Evolutionary conservation across 2,888 invertebrate genomes (phyloP).

Genomic region (Druceiella hillmani): DNA sequence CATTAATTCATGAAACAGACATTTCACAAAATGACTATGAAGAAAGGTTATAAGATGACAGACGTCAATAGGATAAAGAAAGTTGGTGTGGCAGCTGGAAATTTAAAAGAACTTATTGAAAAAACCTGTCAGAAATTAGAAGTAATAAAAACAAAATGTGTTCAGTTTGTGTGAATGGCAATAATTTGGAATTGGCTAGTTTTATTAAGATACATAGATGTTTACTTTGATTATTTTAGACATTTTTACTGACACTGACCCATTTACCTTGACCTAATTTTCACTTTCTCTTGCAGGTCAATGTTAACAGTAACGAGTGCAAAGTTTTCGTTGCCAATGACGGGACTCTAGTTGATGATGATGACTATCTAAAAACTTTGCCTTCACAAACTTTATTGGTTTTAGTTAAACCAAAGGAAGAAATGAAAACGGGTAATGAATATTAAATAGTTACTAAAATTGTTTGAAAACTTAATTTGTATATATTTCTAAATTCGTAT

Average conservation of each 20-base stretch:
- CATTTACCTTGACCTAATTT: conserved; percentile 26
- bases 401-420: conserved; percentile 44
- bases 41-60: conserved; percentile 69
- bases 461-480: too few relatives aligned
- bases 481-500: too few relatives aligned
- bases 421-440: conserved; percentile 53
- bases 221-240: too few relatives aligned
- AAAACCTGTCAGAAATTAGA: conserved; percentile 64
- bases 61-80: conserved; percentile 61
- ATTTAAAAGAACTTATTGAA: conserved; percentile 57
- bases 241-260: too few relatives aligned
- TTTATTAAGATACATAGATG: too few relatives aligned
- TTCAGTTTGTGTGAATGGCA: too few relatives aligned
- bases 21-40: conserved; percentile 32
- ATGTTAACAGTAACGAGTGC: conserved; percentile 44
- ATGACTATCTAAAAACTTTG: conserved; percentile 70
- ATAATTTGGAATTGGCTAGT: too few relatives aligned
- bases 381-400: conserved; percentile 72
- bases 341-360: conserved; percentile 66
- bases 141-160: too few relatives aligned
- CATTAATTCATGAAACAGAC: conserved; percentile 25
- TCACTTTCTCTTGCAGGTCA: conserved; percentile 41
- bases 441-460: too few relatives aligned
- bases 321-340: conserved; percentile 57
- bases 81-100: conserved; percentile 66